phyloP scores from a whole-genome alignment of 2,113 vertebrate species.

The Lasiurus cinereus region DNA sequence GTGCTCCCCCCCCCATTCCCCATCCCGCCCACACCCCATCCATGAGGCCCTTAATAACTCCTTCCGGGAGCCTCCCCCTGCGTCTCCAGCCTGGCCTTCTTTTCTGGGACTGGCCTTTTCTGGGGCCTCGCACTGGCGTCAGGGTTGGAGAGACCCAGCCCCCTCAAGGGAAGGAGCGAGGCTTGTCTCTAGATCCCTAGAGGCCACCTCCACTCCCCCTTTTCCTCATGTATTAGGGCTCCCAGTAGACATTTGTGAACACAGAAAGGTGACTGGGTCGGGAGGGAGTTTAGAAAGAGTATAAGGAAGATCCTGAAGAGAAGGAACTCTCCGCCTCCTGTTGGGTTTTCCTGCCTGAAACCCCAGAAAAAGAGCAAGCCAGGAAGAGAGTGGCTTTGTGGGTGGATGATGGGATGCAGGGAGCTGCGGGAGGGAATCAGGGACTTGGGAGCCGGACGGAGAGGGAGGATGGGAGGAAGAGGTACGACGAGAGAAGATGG shows the following conservation, averaged over 20 bases:
- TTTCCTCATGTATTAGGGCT: neutral
- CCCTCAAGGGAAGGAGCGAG: neutral
- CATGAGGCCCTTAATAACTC: neutral
- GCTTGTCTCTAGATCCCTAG: neutral
- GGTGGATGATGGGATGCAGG: neutral
- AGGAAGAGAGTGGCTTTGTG: neutral
- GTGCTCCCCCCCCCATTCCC: too few species aligned
- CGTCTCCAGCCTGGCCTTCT: neutral
- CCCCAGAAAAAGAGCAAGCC: neutral
- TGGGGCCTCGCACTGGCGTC: neutral
- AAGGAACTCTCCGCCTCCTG: neutral
- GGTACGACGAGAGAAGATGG: neutral
- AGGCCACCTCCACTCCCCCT: too few species aligned
- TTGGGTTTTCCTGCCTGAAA: neutral
- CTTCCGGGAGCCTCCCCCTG: neutral
- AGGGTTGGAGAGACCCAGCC: neutral
- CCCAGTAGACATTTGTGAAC: neutral
- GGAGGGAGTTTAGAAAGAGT: neutral
- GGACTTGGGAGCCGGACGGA: neutral
- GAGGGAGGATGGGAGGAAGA: neutral
- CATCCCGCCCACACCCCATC: neutral
- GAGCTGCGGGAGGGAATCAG: neutral
- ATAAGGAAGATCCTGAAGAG: neutral
- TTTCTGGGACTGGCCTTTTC: too few species aligned
- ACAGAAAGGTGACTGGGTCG: neutral